Conservation (phyloP, 2,797 vertebrate species). For the Distichodus sexfasciatus region DNA sequence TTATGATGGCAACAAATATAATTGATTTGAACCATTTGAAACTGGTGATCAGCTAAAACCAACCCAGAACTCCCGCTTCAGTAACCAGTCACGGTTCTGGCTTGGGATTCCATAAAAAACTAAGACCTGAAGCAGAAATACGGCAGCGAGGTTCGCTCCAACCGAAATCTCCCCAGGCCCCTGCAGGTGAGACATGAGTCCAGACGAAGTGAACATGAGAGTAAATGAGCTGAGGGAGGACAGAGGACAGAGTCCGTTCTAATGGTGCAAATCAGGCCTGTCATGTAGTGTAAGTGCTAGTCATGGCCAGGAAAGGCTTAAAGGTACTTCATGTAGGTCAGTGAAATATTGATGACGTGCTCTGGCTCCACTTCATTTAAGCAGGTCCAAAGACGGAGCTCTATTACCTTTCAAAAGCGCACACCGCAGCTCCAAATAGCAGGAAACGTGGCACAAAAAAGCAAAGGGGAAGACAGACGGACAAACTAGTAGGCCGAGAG, state of each 20-base stretch:
- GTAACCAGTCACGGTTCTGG: too few relatives aligned
- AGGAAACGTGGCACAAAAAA: background rate
- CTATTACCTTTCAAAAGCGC: background rate
- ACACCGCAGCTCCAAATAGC: background rate
- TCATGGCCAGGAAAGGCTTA: background rate
- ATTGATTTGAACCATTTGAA: too few relatives aligned
- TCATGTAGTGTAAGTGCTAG: background rate
- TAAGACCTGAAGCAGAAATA: too few relatives aligned
- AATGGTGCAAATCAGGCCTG: background rate
- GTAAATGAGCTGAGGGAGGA: background rate
- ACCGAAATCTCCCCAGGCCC: too few relatives aligned
- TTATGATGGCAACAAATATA: too few relatives aligned
- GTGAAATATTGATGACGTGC: background rate
- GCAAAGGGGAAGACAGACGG: background rate
- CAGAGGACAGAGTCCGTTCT: background rate
- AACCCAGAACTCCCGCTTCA: too few relatives aligned
- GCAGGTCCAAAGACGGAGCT: background rate
- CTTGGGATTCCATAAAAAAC: too few relatives aligned
- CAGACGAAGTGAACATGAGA: background rate
- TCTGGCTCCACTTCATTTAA: background rate
- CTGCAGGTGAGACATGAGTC: too few relatives aligned
- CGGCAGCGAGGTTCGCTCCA: too few relatives aligned
- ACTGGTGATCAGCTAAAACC: too few relatives aligned
- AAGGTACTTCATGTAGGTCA: slow-evolving; percentile 8
- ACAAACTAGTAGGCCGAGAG: too few relatives aligned